These are phyloP conservation scores for Chymomyza fuscimana DNA, from an alignment of 2,888 invertebrate species.

Conservation along the genomic window DNA sequence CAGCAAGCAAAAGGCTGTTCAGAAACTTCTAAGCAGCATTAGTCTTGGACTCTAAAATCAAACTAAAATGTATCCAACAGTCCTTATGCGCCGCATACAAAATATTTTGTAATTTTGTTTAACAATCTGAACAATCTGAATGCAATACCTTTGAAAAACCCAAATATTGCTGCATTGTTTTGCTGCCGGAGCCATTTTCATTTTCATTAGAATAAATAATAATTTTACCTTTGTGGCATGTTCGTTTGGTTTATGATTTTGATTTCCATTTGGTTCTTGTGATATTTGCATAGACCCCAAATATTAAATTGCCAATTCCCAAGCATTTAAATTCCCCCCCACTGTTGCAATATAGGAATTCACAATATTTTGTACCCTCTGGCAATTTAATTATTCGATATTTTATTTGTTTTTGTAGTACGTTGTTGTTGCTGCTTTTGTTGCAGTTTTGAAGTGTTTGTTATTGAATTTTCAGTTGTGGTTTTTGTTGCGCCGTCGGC, in stretches of 20 bases:
- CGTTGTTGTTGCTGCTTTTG: slow-evolving; percentile 13
- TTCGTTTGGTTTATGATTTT: slow-evolving; percentile 21
- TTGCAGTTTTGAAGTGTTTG: slow-evolving; percentile 30
- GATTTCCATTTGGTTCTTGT: slow-evolving; percentile 20
- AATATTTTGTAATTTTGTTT: neutral
- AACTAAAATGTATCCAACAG: neutral
- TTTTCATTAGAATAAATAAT: slow-evolving; percentile 57
- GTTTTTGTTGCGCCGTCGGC: slow-evolving; percentile 46
- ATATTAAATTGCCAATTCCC: slow-evolving; percentile 49
- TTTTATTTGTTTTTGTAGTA: slow-evolving; percentile 7
- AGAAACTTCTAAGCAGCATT: no score
- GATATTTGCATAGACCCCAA: neutral
- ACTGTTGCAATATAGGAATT: neutral
- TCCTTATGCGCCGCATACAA: neutral
- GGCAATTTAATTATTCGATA: slow-evolving; percentile 38
- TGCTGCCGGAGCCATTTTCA: slow-evolving; percentile 24
- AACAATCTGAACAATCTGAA: neutral
- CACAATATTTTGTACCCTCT: neutral
- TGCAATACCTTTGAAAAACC: neutral
- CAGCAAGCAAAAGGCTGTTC: no score
- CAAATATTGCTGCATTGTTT: slow-evolving; percentile 21
- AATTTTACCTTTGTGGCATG: slow-evolving; percentile 40
- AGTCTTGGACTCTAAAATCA: no score
- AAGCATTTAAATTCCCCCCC: slow-evolving; percentile 34
- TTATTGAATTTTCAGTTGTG: slow-evolving; percentile 40